Base-by-base conservation (phyloP, 2,797 vertebrate genomes). In the Poecilia gillii region DNA sequence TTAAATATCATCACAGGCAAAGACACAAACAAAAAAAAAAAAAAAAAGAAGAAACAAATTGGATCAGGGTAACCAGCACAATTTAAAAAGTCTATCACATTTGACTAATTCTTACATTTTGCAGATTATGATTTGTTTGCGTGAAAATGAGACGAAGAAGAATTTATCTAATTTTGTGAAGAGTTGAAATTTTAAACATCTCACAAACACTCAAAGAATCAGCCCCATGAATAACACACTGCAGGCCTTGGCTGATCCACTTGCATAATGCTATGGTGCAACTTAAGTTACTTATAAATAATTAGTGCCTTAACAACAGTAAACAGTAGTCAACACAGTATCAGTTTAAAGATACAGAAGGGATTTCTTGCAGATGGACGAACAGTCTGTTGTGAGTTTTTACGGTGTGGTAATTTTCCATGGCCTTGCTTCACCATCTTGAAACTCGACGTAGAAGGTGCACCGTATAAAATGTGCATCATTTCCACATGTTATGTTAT, bases 21-120 rank as follows among this genome's bases (percentile, higher is more conserved):
- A 74, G 70, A 81, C 36, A 31, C 4, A 57, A 80, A 51, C 20
- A 45, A n/a, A 43, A 78, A 43, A 41, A 73, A 64, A 80, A 41
- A n/a, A 47, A 79, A 55, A n/a, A 39, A 74, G 66, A 74, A 72
- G 46, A 70, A 72, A 31, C 70, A 47, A 20, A 55, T 43, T 75
- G 20, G 51, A 72, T 55, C 57, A 80, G 59, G 14, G 28, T 25
- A 43, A 55, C 70, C 28, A 62, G 72, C 18, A 59, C 28, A 33
- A 43, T 31, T 70, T 46, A 33, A 62, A 62, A 62, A 18, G 31
- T 36, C 23, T 1, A 20, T 41, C 49, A 41, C 23, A 23, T 43
- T 68, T 41, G 7, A 68, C 33, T 11, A 68, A 41, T 16, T 39
- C 18, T 41, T 68, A 23, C 0, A 66, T 36, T 68, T 68, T 68